Conservation (phyloP, 1,140 invertebrate genomes). For the Philotrypesis tridentata region DNA sequence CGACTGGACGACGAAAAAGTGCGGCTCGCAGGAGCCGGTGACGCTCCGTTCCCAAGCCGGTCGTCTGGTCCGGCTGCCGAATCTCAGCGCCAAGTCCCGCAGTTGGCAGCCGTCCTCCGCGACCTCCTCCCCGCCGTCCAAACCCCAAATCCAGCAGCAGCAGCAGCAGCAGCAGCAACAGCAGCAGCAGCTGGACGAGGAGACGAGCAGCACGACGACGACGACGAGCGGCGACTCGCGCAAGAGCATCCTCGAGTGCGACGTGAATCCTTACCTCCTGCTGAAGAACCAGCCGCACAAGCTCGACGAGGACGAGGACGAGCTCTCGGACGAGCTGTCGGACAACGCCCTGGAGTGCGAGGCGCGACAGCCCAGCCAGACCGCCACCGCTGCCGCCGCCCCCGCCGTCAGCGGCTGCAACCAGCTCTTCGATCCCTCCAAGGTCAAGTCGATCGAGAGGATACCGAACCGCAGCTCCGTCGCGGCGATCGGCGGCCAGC, state of each 20-base stretch:
- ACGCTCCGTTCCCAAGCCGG: background rate
- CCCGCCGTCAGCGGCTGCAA: conserved; percentile 16
- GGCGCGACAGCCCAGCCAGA: conserved; percentile 2
- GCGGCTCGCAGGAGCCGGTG: background rate
- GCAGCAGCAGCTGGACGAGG: background rate
- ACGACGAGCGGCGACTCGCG: conserved; percentile 60
- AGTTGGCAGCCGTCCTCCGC: conserved; percentile 47
- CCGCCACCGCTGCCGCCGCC: conserved; percentile 14
- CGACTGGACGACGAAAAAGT: conserved; percentile 11
- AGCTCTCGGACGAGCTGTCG: conserved; percentile 73
- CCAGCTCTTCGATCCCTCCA: conserved; percentile 63
- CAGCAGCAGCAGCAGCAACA: background rate
- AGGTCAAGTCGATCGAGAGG: conserved; percentile 70
- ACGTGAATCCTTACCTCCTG: conserved; percentile 89
- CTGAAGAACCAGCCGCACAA: conserved; percentile 72
- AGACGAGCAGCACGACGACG: conserved; percentile 6
- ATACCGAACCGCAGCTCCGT: conserved; percentile 65
- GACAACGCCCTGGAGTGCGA: conserved; percentile 71
- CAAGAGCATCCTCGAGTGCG: conserved; percentile 86
- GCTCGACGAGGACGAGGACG: conserved; percentile 64
- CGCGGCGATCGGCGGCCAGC: conserved; percentile 72
- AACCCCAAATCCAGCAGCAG: conserved; percentile 13
- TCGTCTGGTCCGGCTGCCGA: conserved; percentile 29
- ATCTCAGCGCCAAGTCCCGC: conserved; percentile 20
- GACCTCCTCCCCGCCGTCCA: background rate